Conservation (phyloP, 2,888 invertebrate genomes). For the Agrochola macilenta region DNA sequence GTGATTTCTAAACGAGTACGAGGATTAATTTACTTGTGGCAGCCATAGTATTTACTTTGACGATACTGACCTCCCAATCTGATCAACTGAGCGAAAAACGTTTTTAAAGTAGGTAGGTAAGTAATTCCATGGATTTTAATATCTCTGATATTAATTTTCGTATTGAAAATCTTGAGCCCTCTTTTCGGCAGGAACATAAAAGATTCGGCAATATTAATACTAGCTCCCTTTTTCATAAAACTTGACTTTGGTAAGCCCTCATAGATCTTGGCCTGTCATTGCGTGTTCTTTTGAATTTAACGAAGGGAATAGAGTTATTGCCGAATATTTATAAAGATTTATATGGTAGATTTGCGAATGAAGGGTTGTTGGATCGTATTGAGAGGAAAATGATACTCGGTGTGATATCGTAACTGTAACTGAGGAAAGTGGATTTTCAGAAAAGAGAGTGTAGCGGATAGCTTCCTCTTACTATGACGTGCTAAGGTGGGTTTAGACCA, state of each 20-base stretch:
- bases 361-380: background rate
- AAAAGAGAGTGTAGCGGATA: background rate
- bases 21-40: conserved; percentile 29
- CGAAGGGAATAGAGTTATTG: conserved; percentile 16
- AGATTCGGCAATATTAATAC: conserved; percentile 18
- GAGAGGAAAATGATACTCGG: background rate
- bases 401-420: background rate
- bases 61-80: conserved; percentile 11
- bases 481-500: too few species aligned
- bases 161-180: conserved; percentile 21
- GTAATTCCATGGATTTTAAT: conserved; percentile 37
- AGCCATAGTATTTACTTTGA: conserved; percentile 21
- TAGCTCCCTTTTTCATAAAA: conserved; percentile 39
- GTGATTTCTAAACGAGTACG: conserved; percentile 15
- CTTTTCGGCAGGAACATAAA: conserved; percentile 22
- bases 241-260: conserved; percentile 19
- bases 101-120: background rate
- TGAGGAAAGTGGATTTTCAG: background rate
- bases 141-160: conserved; percentile 35
- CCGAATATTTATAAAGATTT: background rate
- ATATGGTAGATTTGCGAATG: background rate
- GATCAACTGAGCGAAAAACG: conserved; percentile 20
- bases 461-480: background rate
- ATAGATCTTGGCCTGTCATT: conserved; percentile 4
- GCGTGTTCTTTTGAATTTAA: conserved; percentile 13